Conservation (phyloP, 37 sponge, comb jelly and placozoan species). For the Sycon ciliatum region DNA sequence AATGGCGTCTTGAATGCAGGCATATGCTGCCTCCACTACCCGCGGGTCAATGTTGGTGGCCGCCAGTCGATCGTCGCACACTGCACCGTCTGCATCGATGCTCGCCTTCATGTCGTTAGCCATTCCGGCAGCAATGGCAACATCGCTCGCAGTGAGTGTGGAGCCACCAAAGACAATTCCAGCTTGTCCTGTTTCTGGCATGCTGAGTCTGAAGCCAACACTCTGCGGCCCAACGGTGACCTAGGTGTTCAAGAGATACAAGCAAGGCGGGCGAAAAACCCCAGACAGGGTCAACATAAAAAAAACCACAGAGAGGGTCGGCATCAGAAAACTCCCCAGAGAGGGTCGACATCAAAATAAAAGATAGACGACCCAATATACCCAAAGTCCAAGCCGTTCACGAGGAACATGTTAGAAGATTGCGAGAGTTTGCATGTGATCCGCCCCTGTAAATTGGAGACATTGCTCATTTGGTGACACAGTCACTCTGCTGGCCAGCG, state of each 20-base stretch:
- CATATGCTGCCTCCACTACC: slow-evolving; percentile 37
- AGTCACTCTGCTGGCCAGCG: too few relatives aligned
- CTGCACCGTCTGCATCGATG: not conserved
- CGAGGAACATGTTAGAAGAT: too few relatives aligned
- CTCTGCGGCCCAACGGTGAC: too few relatives aligned
- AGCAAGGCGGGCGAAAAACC: slow-evolving; percentile 34
- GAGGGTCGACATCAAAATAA: too few relatives aligned
- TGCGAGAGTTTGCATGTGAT: too few relatives aligned
- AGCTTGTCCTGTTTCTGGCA: too few relatives aligned
- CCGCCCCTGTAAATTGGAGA: too few relatives aligned
- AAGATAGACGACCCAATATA: too few relatives aligned
- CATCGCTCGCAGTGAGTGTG: slow-evolving; percentile 53
- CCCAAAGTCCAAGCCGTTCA: too few relatives aligned
- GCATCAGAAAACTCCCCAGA: not conserved
- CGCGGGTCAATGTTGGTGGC: slow-evolving; percentile 5
- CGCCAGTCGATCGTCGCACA: not conserved
- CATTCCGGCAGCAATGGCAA: slow-evolving; percentile 69
- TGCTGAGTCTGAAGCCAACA: too few relatives aligned
- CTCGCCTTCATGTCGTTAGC: too few relatives aligned
- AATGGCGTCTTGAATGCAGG: slow-evolving; percentile 38
- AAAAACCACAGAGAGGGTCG: not conserved
- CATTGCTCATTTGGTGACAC: too few relatives aligned
- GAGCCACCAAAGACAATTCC: slow-evolving; percentile 73
- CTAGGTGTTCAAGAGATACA: slow-evolving; percentile 42
- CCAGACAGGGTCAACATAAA: slow-evolving; percentile 56